Conservation (phyloP, 2,888 invertebrate species). For the Archaeoteleia sp. region DNA sequence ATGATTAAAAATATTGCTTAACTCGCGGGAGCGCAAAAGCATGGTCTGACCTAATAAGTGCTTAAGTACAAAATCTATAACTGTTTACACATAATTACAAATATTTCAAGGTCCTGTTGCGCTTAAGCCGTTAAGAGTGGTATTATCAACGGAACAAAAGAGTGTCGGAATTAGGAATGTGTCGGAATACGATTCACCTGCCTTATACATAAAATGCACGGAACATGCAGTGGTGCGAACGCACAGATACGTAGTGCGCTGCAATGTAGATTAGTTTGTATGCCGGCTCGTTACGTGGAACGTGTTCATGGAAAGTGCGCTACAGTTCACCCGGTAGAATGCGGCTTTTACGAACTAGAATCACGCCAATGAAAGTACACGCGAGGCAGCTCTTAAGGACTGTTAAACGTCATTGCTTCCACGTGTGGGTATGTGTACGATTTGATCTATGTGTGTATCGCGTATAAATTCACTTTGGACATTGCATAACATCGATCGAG, state of each 20-base stretch:
- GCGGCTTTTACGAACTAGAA: conserved; percentile 59
- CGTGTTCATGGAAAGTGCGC: conserved; percentile 53
- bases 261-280: conserved; percentile 41
- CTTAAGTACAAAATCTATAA: too few relatives aligned
- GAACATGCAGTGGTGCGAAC: conserved; percentile 20
- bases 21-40: too few relatives aligned
- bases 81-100: too few relatives aligned
- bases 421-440: conserved; percentile 21
- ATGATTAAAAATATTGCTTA: too few relatives aligned
- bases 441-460: conserved; percentile 38
- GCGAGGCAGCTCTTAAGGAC: conserved; percentile 45
- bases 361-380: conserved; percentile 64
- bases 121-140: too few relatives aligned
- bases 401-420: conserved; percentile 35
- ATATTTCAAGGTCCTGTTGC: too few relatives aligned
- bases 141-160: too few relatives aligned
- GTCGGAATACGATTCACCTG: too few relatives aligned
- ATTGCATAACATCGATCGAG: conserved; percentile 54
- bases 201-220: conserved; percentile 33
- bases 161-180: too few relatives aligned
- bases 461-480: conserved; percentile 54
- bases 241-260: conserved; percentile 39
- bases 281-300: conserved; percentile 47
- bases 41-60: too few relatives aligned
- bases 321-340: conserved; percentile 59